Conservation (phyloP, 1,140 invertebrate genomes). For the Trichonephila inaurata region DNA sequence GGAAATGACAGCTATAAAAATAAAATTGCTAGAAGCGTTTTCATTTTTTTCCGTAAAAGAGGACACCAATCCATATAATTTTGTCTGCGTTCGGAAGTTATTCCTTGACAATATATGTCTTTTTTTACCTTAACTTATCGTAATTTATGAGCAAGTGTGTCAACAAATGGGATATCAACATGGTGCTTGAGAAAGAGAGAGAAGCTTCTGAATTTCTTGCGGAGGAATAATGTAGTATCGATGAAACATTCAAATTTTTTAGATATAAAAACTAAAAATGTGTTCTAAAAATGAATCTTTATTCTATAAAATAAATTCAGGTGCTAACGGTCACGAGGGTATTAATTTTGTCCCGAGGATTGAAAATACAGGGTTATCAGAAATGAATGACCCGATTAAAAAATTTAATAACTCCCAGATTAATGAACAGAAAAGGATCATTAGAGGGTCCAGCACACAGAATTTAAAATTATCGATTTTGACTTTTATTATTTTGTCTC, state of each 20-base stretch:
- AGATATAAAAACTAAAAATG: neutral
- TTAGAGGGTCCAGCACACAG: too few species aligned
- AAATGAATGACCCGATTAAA: too few species aligned
- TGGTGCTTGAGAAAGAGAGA: neutral
- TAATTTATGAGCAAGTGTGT: neutral
- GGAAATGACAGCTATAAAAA: conserved; percentile 56
- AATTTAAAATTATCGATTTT: too few species aligned
- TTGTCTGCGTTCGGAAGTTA: neutral
- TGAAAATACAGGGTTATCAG: too few species aligned
- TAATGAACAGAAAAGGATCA: too few species aligned
- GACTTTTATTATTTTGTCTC: too few species aligned
- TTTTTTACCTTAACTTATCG: neutral
- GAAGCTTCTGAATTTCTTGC: neutral
- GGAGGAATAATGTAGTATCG: neutral
- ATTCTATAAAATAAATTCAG: too few species aligned
- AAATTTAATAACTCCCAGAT: too few species aligned
- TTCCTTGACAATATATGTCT: conserved; percentile 45
- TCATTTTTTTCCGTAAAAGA: neutral
- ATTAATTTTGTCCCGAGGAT: too few species aligned
- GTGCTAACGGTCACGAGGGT: too few species aligned
- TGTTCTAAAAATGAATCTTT: neutral
- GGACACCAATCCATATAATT: neutral
- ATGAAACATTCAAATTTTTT: neutral
- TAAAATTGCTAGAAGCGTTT: conserved; percentile 15
- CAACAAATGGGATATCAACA: neutral